These are phyloP conservation scores for Salvelinus namaycush DNA, from an alignment of 2,113 vertebrate genomes.

Conservation along the genomic window DNA sequence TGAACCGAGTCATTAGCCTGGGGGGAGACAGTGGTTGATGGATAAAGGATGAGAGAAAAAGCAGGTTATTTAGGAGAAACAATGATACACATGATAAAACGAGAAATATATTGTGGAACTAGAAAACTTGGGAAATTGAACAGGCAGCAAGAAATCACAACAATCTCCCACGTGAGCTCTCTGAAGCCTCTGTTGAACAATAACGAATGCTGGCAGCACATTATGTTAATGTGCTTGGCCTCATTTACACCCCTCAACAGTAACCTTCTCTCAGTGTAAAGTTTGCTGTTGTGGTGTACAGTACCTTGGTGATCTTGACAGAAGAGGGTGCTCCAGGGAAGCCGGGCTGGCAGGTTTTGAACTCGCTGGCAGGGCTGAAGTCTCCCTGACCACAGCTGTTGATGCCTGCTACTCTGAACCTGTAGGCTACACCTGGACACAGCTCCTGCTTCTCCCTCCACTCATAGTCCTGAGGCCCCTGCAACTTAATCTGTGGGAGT, in stretches of 20 bases:
- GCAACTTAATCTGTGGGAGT: constrained; percentile 71
- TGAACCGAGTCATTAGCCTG: constrained; percentile 90
- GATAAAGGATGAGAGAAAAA: not conserved
- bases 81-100: not conserved
- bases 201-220: not conserved
- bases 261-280: not conserved
- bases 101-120: too few relatives aligned
- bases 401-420: constrained; percentile 91
- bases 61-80: not conserved
- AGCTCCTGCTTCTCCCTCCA: constrained; percentile 84
- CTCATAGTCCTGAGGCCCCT: constrained; percentile 80
- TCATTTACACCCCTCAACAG: too few relatives aligned
- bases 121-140: too few relatives aligned
- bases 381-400: constrained; percentile 89
- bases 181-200: not conserved
- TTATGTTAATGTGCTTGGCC: not conserved
- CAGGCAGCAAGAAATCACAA: not conserved
- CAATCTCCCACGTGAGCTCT: not conserved
- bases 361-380: constrained; percentile 91
- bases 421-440: constrained; percentile 85
- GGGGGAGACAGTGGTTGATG: not conserved
- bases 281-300: not conserved
- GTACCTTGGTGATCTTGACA: constrained; percentile 94
- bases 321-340: constrained; percentile 97
- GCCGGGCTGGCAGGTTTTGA: constrained; percentile 95